phyloP scores from a whole-genome alignment of 1,140 invertebrate species.

The Sitodiplosis mosellana region DNA sequence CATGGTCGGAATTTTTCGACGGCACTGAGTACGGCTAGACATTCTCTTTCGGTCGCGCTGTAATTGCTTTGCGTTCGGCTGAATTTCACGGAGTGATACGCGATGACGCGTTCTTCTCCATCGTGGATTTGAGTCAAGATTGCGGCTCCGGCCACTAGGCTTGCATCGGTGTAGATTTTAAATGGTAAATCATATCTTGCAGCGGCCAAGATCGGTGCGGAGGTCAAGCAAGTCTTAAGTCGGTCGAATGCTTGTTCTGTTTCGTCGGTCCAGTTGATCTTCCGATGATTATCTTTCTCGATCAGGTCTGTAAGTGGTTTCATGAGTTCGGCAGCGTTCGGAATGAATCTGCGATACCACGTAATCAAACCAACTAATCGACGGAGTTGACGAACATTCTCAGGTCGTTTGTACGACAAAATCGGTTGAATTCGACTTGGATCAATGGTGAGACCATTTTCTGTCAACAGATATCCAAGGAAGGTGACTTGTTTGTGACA shows the following conservation, averaged over 20 bases:
- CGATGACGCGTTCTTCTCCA: background rate
- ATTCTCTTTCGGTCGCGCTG: slow-evolving; percentile 26
- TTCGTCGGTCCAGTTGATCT: background rate
- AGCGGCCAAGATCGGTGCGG: background rate
- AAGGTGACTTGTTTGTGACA: background rate
- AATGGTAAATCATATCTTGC: background rate
- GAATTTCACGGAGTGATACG: slow-evolving; percentile 3
- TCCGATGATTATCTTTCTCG: background rate
- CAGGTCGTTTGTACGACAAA: background rate
- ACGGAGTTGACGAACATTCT: background rate
- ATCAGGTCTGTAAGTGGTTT: background rate
- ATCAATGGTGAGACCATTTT: background rate
- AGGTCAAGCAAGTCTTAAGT: background rate
- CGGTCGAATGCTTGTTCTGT: background rate
- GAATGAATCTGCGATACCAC: background rate
- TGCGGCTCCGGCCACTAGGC: background rate
- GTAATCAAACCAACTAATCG: background rate
- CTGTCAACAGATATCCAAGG: background rate
- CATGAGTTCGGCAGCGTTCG: background rate
- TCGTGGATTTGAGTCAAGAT: background rate
- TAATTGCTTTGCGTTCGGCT: slow-evolving; percentile 17
- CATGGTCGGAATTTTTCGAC: slow-evolving; percentile 25
- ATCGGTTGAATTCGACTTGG: background rate
- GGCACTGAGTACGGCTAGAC: slow-evolving; percentile 24
- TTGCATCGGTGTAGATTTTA: background rate